A percentile compares a stretch with the other conserved stretches of the same genome.
phyloP scores from a whole-genome alignment of 2,888 invertebrate species.

The Trypoxylon attenuatum region DNA sequence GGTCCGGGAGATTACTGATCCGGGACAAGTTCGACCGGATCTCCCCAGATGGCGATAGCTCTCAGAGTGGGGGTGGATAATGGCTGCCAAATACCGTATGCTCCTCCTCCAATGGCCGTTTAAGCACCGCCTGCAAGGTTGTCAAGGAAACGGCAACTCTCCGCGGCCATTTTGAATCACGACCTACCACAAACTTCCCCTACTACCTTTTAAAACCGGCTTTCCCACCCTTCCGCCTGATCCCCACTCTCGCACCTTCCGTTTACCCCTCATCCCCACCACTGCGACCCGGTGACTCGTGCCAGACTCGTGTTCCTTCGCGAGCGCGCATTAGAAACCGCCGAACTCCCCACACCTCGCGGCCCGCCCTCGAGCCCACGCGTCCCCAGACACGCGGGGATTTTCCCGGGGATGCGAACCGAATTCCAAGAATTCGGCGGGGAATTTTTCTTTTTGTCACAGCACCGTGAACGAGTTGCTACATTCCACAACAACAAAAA shows the following conservation, averaged over 20 bases:
- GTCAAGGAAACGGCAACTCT: constrained; percentile 57
- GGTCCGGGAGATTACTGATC: too few relatives aligned
- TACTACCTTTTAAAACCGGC: constrained; percentile 5
- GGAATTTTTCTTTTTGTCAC: too few relatives aligned
- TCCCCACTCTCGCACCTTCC: background rate
- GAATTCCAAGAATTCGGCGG: too few relatives aligned
- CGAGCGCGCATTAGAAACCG: too few relatives aligned
- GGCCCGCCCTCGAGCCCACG: too few relatives aligned
- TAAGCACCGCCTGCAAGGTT: constrained; percentile 54
- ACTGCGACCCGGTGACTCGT: background rate
- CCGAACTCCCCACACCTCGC: too few relatives aligned
- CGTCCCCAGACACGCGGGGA: too few relatives aligned
- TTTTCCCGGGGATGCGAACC: too few relatives aligned
- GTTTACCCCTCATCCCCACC: background rate
- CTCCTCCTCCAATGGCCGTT: constrained; percentile 60
- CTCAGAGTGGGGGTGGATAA: constrained; percentile 59
- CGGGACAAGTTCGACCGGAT: constrained; percentile 5
- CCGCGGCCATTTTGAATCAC: constrained; percentile 65
- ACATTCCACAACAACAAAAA: too few relatives aligned
- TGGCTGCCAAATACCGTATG: constrained; percentile 61
- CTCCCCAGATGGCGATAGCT: constrained; percentile 64
- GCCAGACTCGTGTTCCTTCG: background rate
- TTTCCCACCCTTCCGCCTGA: too few relatives aligned
- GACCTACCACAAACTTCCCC: constrained; percentile 69
- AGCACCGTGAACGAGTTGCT: too few relatives aligned